Conservation (phyloP, 2,797 vertebrate species). For the Gobionotothen gibberifrons region DNA sequence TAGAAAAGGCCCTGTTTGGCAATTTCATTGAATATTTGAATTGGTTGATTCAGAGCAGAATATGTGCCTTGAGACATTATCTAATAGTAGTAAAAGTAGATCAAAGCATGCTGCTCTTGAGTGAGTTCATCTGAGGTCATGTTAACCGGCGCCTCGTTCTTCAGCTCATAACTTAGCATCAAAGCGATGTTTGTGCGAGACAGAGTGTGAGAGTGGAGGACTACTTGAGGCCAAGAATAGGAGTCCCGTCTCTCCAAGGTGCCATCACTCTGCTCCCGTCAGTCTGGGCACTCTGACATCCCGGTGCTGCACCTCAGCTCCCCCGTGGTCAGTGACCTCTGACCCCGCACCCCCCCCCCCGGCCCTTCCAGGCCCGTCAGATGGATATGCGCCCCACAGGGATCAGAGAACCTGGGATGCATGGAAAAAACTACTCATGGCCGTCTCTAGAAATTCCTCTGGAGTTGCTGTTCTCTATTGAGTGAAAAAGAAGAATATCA, state of each 20-base stretch:
- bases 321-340: slow-evolving; percentile 64
- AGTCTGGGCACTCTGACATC: slow-evolving; percentile 64
- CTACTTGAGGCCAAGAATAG: slow-evolving; percentile 65
- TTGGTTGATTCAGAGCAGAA: slow-evolving; percentile 51
- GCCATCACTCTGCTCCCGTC: slow-evolving; percentile 76
- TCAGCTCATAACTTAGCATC: slow-evolving; percentile 77
- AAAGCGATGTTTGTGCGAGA: slow-evolving; percentile 69
- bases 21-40: slow-evolving; percentile 55
- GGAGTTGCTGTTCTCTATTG: slow-evolving; percentile 26
- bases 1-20: slow-evolving; percentile 45
- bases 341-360: slow-evolving; percentile 29
- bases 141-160: slow-evolving; percentile 63
- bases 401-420: slow-evolving; percentile 65
- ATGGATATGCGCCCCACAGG: slow-evolving; percentile 68
- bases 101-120: slow-evolving; percentile 68
- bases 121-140: slow-evolving; percentile 78
- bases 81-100: slow-evolving; percentile 67
- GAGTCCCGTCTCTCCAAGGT: slow-evolving; percentile 70
- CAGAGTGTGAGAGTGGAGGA: slow-evolving; percentile 49
- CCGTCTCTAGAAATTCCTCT: slow-evolving; percentile 44
- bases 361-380: slow-evolving; percentile 53
- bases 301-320: slow-evolving; percentile 60
- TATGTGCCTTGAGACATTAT: slow-evolving; percentile 57
- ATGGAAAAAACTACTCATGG: slow-evolving; percentile 68
- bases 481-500: slow-evolving; percentile 57